Percentiles rank a stretch among this genome's conserved stretches.
phyloP scores from a whole-genome alignment of 2,113 vertebrate genomes.

The Thryonomys swinderianus region DNA sequence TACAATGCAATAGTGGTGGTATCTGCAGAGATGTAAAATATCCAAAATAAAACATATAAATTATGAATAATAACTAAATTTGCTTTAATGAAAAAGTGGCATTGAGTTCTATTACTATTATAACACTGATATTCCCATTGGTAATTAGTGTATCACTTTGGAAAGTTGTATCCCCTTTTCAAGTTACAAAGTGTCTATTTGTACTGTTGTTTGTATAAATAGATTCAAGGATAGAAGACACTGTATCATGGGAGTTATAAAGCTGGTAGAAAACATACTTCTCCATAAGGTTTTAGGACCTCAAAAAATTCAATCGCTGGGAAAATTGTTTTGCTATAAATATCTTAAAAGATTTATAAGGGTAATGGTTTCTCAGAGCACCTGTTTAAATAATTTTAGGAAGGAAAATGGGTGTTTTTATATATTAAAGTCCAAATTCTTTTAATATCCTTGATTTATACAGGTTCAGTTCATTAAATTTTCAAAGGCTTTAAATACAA shows the following conservation, averaged over 20 bases:
- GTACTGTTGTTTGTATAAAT: slow-evolving; percentile 83
- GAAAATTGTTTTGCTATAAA: slow-evolving; percentile 88
- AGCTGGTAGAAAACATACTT: slow-evolving; percentile 86
- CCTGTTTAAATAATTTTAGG: slow-evolving; percentile 86
- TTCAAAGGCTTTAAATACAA: slow-evolving; percentile 1
- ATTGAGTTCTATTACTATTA: slow-evolving; percentile 82
- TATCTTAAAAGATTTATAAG: slow-evolving; percentile 87
- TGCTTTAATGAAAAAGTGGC: slow-evolving; percentile 84
- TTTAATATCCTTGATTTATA: slow-evolving; percentile 76
- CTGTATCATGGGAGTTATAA: slow-evolving; percentile 84
- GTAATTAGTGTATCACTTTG: slow-evolving; percentile 70
- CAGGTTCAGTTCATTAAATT: neutral
- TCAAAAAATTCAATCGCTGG: slow-evolving; percentile 87
- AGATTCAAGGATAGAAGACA: slow-evolving; percentile 83
- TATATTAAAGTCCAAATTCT: slow-evolving; percentile 72
- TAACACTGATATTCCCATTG: slow-evolving; percentile 75
- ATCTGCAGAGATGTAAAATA: slow-evolving; percentile 84
- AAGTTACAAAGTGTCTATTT: slow-evolving; percentile 81
- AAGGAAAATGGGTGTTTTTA: slow-evolving; percentile 68
- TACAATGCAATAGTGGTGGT: slow-evolving; percentile 79
- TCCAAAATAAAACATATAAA: slow-evolving; percentile 84
- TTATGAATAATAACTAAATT: slow-evolving; percentile 82
- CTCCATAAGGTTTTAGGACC: slow-evolving; percentile 85
- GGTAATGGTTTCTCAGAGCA: slow-evolving; percentile 82
- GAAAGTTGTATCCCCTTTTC: slow-evolving; percentile 80